Evolutionary conservation across 2,113 vertebrate species (phyloP).

Genomic region (Spermophilus dauricus): DNA sequence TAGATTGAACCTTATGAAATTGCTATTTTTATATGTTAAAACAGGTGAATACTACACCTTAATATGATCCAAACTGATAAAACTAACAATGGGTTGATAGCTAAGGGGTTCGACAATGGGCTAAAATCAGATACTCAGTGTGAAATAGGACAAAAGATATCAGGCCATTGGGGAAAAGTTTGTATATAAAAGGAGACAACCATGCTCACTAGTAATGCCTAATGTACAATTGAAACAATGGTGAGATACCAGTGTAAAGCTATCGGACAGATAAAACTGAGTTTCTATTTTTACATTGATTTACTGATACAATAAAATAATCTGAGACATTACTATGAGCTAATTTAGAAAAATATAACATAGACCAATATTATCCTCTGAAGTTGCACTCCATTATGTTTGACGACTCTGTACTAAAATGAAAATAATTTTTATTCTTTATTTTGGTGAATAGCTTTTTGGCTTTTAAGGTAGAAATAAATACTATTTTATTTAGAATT

Average conservation of each 20-base stretch:
- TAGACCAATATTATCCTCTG: background rate
- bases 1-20: background rate
- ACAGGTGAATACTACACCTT: background rate
- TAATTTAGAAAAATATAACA: background rate
- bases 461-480: background rate
- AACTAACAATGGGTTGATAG: background rate
- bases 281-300: background rate
- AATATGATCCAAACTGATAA: background rate
- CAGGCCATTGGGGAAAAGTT: background rate
- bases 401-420: background rate
- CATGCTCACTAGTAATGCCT: background rate
- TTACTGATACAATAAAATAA: background rate
- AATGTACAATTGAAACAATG: background rate
- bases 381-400: background rate
- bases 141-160: background rate
- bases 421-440: background rate
- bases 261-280: background rate
- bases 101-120: background rate
- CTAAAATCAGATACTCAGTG: background rate
- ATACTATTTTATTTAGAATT: background rate
- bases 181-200: background rate
- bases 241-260: background rate
- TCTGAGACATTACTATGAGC: background rate
- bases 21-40: background rate
- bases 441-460: background rate